Evolutionary conservation across 2,113 vertebrate genomes (phyloP).

Genomic region (Amazona vittata): DNA sequence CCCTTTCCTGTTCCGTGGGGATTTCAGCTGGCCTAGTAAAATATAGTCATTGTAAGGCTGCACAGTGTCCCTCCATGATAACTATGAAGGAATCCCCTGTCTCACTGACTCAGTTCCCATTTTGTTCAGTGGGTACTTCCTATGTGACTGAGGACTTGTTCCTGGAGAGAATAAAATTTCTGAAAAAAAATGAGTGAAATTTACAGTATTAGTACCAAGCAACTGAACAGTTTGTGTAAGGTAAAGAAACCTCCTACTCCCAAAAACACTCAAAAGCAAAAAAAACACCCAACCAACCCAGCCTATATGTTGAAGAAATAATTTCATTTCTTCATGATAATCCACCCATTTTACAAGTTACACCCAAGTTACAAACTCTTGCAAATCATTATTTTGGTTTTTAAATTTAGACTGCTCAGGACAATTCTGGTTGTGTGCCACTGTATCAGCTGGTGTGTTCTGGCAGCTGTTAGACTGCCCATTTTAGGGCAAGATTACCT

Average conservation of each 20-base stretch:
- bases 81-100: neutral
- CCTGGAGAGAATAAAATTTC: neutral
- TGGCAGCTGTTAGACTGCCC: neutral
- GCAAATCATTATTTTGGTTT: neutral
- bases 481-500: neutral
- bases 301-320: neutral
- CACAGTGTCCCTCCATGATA: neutral
- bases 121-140: neutral
- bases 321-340: neutral
- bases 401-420: neutral
- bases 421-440: neutral
- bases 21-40: neutral
- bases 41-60: neutral
- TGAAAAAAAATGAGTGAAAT: neutral
- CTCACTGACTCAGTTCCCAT: neutral
- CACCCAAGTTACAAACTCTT: neutral
- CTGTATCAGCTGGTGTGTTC: neutral
- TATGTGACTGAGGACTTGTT: neutral
- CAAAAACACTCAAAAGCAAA: neutral
- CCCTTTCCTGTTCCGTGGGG: neutral
- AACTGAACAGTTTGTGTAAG: neutral
- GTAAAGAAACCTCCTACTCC: neutral
- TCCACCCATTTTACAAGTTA: neutral
- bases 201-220: neutral
- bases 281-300: neutral